Percentiles rank a stretch among this genome's conserved stretches.
Conservation (phyloP, 2,797 vertebrate species). For the Macroramphosus scolopax region DNA sequence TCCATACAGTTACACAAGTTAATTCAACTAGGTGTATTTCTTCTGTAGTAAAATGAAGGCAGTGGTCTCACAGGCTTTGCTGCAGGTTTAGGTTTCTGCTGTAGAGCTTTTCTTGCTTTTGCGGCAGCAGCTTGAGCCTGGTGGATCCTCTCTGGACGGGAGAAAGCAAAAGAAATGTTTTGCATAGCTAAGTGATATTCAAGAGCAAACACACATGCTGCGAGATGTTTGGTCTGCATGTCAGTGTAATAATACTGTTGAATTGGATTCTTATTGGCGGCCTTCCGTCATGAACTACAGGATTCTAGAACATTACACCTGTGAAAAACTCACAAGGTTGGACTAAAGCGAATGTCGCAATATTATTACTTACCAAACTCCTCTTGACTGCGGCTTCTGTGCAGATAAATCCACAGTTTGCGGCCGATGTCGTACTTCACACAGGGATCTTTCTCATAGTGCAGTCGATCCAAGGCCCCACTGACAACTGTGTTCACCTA, state of each 20-base stretch:
- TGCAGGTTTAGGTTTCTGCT: slow-evolving; percentile 94
- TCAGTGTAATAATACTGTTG: no score
- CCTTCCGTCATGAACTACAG: not conserved
- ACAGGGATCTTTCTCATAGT: slow-evolving; percentile 98
- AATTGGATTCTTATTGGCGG: no score
- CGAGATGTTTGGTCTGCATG: not conserved
- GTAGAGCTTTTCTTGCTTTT: slow-evolving; percentile 95
- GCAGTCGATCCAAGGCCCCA: slow-evolving; percentile 91
- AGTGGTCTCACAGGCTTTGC: slow-evolving; percentile 86
- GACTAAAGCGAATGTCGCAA: not conserved
- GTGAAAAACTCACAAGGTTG: not conserved
- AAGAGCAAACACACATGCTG: not conserved
- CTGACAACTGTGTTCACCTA: slow-evolving; percentile 98
- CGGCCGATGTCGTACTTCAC: slow-evolving; percentile 97
- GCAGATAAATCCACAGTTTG: slow-evolving; percentile 97
- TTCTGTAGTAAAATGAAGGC: not conserved
- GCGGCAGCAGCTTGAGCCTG: slow-evolving; percentile 97
- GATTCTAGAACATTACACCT: not conserved
- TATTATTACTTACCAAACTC: slow-evolving; percentile 86
- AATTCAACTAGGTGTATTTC: not conserved
- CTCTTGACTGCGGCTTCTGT: slow-evolving; percentile 91
- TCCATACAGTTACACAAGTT: not conserved
- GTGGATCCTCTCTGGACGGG: slow-evolving; percentile 89
- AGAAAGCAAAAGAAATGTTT: slow-evolving; percentile 5
- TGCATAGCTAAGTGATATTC: not conserved